Conservation (phyloP, 2,888 invertebrate species). For the Drosophila anomalata region DNA sequence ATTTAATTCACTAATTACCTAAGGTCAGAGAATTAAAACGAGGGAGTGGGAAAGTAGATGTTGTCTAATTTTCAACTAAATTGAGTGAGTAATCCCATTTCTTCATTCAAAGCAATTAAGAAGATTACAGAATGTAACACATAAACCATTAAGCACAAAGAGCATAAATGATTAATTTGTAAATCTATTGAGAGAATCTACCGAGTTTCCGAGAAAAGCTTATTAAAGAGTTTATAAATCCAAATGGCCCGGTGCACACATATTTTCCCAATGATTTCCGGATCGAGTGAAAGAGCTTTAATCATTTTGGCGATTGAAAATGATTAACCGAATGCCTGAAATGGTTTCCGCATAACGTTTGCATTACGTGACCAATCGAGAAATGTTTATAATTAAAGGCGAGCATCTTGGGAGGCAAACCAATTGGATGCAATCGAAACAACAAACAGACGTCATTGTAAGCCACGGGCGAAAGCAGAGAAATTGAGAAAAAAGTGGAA, state of each 20-base stretch:
- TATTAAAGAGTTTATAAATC: conserved; percentile 7
- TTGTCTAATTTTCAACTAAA: conserved; percentile 36
- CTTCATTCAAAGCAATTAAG: conserved; percentile 65
- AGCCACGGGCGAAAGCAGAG: not conserved
- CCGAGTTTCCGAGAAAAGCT: not conserved
- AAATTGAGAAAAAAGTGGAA: conserved; percentile 23
- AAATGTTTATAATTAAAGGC: conserved; percentile 58
- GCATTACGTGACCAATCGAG: conserved; percentile 45
- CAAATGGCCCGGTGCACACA: conserved; percentile 4
- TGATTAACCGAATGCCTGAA: conserved; percentile 25
- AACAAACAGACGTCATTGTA: conserved; percentile 44
- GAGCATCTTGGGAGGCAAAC: conserved; percentile 46
- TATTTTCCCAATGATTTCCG: conserved; percentile 2
- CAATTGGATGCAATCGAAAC: conserved; percentile 60
- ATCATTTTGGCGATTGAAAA: conserved; percentile 26
- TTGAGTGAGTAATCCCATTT: conserved; percentile 56
- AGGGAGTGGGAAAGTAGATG: too few relatives aligned
- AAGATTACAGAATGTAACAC: conserved; percentile 50
- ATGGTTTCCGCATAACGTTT: conserved; percentile 32
- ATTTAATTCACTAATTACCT: conserved; percentile 17
- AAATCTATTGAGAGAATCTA: not conserved
- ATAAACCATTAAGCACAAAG: conserved; percentile 23
- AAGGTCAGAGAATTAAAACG: too few relatives aligned
- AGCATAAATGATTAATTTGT: not conserved
- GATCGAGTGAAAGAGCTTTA: conserved; percentile 6